Evolutionary conservation across 1,140 invertebrate genomes (phyloP).

Genomic region (Tetraneura akinire): DNA sequence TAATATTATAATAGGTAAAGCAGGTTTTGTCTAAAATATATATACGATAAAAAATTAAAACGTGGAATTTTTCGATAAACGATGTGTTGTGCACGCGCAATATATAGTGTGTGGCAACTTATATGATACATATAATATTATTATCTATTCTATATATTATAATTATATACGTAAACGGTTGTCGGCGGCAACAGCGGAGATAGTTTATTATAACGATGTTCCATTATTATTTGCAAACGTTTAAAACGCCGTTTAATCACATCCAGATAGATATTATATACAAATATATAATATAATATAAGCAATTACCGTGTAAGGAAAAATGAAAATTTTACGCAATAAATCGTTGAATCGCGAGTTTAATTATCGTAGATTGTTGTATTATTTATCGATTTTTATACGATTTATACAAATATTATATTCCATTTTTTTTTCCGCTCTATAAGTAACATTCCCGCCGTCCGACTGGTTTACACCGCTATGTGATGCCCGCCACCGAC

Average conservation of each 20-base stretch:
- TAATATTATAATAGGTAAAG: too few relatives aligned
- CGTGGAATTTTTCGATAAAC: too few relatives aligned
- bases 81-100: too few relatives aligned
- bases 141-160: not conserved
- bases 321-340: not conserved
- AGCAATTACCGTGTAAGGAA: constrained; percentile 6
- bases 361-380: not conserved
- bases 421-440: constrained; percentile 36
- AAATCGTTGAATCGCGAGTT: constrained; percentile 15
- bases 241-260: constrained; percentile 30
- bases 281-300: not conserved
- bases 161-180: not conserved
- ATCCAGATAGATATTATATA: too few relatives aligned
- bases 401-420: constrained; percentile 22
- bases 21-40: too few relatives aligned
- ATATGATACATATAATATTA: not conserved
- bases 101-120: not conserved
- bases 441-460: constrained; percentile 9
- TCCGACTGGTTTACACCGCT: constrained; percentile 24
- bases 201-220: constrained; percentile 18
- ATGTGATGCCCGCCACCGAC: too few relatives aligned
- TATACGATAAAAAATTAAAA: too few relatives aligned
- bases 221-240: constrained; percentile 24
- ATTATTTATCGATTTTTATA: not conserved
- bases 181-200: not conserved